Conservation (phyloP, 2,113 vertebrate genomes). For the Donacobius atricapilla region DNA sequence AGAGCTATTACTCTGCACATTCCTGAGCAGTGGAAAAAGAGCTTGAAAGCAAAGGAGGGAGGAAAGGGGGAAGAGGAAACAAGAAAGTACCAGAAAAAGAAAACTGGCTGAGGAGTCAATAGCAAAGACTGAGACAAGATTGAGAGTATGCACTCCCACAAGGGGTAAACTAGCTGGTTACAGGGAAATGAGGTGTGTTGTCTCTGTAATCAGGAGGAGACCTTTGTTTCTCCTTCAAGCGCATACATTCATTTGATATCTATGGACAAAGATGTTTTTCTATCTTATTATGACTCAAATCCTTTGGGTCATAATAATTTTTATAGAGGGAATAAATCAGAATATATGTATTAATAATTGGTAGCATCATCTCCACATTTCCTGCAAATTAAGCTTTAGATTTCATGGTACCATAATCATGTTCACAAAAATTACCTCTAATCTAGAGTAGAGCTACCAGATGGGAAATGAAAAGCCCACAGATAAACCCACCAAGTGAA, state of each 20-base stretch:
- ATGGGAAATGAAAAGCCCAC: not conserved
- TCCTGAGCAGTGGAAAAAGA: not conserved
- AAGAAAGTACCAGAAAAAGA: not conserved
- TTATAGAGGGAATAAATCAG: not conserved
- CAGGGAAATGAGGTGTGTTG: not conserved
- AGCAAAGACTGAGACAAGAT: not conserved
- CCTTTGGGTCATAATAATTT: not conserved
- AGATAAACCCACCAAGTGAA: not conserved
- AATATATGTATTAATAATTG: not conserved
- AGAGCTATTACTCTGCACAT: not conserved
- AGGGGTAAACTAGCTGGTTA: not conserved
- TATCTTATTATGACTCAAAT: not conserved
- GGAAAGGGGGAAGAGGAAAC: not conserved
- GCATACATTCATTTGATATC: not conserved
- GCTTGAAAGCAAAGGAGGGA: not conserved
- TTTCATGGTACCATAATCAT: not conserved
- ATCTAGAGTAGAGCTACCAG: not conserved
- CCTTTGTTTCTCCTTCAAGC: not conserved
- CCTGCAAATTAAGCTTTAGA: accelerated
- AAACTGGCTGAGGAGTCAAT: not conserved
- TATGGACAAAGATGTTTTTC: not conserved
- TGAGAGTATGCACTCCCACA: not conserved
- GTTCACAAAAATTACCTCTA: not conserved
- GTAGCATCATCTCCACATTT: not conserved
- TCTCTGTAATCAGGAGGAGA: not conserved